These are phyloP conservation scores for Sylvietta virens DNA, from an alignment of 2,113 vertebrate species.

Conservation along the genomic window DNA sequence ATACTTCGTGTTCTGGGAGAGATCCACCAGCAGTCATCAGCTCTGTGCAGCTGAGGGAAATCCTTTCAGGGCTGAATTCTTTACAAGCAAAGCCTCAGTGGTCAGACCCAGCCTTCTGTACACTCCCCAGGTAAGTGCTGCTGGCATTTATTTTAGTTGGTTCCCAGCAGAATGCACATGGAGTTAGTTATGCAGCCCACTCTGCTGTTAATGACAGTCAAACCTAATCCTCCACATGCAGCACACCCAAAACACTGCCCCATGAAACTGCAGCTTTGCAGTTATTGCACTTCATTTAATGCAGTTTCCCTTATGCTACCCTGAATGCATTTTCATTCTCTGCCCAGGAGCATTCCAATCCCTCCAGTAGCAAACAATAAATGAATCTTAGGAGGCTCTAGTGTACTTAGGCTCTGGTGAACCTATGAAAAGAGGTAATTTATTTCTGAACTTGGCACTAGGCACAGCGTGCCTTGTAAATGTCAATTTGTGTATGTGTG, in stretches of 20 bases:
- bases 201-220: neutral
- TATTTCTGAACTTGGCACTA: conserved; percentile 53
- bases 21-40: neutral
- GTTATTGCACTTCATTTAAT: neutral
- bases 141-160: neutral
- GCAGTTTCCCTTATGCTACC: neutral
- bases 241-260: neutral
- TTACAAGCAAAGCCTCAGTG: neutral
- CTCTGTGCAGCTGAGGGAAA: neutral
- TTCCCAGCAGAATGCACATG: neutral
- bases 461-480: conserved; percentile 54
- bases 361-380: conserved; percentile 55
- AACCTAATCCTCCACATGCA: neutral
- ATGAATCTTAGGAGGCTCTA: conserved; percentile 47
- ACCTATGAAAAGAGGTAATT: conserved; percentile 27
- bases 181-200: neutral
- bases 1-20: neutral
- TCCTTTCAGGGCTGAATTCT: neutral
- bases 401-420: conserved; percentile 35
- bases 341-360: conserved; percentile 12
- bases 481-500: conserved; percentile 52
- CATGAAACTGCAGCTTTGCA: neutral
- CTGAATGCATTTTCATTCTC: conserved; percentile 20
- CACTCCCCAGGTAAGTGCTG: neutral
- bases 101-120: neutral